These are phyloP conservation scores for Barnardius zonarius DNA, from an alignment of 2,113 vertebrate species.

Conservation along the genomic window DNA sequence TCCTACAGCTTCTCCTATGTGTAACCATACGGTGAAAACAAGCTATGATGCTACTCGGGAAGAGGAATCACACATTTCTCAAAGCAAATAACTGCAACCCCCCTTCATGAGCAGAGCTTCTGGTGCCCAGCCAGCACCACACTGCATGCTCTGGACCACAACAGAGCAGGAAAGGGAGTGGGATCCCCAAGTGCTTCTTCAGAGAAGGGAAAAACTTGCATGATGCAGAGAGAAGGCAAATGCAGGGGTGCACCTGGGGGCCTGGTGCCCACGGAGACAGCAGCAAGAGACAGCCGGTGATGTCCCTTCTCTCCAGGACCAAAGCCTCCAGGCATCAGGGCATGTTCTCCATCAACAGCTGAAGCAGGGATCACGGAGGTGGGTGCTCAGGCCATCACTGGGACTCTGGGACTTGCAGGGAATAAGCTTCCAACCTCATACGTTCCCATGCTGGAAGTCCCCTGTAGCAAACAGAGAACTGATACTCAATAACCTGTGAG, in stretches of 20 bases:
- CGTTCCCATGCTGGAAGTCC: background rate
- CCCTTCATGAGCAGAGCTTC: background rate
- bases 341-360: background rate
- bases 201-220: background rate
- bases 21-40: background rate
- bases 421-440: background rate
- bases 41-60: background rate
- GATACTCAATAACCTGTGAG: background rate
- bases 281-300: background rate
- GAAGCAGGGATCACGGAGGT: background rate
- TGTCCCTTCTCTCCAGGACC: background rate
- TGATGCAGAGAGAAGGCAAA: background rate
- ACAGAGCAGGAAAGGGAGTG: background rate
- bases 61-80: background rate
- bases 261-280: background rate
- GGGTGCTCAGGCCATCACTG: background rate
- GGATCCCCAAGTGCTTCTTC: background rate
- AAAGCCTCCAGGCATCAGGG: background rate
- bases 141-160: background rate
- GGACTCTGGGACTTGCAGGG: background rate
- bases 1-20: background rate
- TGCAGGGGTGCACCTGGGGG: background rate
- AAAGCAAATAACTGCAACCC: background rate
- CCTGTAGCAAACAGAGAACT: background rate
- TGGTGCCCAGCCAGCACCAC: accelerated